Base-by-base conservation (phyloP, 2,113 vertebrate species). In the Lamprotornis superbus region DNA sequence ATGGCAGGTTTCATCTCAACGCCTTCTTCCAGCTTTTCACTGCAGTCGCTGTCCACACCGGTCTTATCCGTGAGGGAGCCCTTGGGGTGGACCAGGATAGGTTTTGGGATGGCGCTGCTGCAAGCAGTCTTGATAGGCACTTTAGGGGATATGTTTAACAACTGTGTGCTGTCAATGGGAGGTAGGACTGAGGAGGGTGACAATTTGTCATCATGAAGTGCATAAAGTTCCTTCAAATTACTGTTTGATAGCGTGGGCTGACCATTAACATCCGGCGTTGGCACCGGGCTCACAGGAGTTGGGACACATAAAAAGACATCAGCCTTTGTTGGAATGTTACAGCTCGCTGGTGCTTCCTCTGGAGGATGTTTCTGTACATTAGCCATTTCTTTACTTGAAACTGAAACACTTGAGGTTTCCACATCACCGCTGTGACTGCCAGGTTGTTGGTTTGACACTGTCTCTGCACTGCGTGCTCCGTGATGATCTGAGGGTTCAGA, bases 61-160 rank as follows among this genome's bases (percentile, higher is more conserved):
- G 20, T 89, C 69, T 95, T 98, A 47, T 83, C 97, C 94, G 95
- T 25, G 9, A 67, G 46, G 8, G 77, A 91, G 65, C 97, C 95
- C 96, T 98, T 98, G 37, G 96, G 70, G 95, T 97, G 98, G 87
- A 98, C 97, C 42, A 98, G 42, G 92, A 98, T 92, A 49, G 98
- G 98, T 97, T 99, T 99, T 28, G 99, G 98, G 94, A 99, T 98
- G 67, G 98, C 97, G 4, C 98, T 98, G 97, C 95, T 97, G 70
- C 98, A 95, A 76, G 87, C 82, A 67, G 95, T 97, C 97, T 98
- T 99, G 65, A 97, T 97, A 90, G 98, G 98, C 67, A 97, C 98
- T 96, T 98, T 99, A 31, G 96, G 95, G 93, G 98, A 95, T 21
- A 97, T 80, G 81, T 86, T 96, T 88, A 94, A 95, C 94, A 97